phyloP scores from a whole-genome alignment of 2,888 invertebrate species.

The Belgica antarctica region DNA sequence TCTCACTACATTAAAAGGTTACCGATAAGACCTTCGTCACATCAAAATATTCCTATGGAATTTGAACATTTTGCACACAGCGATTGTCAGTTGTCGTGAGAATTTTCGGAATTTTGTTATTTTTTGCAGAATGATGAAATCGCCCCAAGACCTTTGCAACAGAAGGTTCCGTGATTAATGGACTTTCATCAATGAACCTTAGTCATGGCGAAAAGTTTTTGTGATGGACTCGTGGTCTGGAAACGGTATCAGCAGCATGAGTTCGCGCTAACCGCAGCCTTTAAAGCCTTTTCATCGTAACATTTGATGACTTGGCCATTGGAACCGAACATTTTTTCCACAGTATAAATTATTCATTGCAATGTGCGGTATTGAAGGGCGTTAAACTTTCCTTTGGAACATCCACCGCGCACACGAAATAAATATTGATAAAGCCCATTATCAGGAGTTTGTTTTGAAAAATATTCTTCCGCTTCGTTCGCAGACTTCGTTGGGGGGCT shows the following conservation, averaged over 20 bases:
- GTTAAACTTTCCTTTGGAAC: not conserved
- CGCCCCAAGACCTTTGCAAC: not conserved
- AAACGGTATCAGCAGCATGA: too few relatives aligned
- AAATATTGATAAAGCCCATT: not conserved
- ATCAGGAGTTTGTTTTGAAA: not conserved
- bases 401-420: not conserved
- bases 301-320: too few relatives aligned
- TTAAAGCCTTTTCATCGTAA: too few relatives aligned
- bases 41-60: too few relatives aligned
- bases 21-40: not conserved
- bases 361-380: not conserved
- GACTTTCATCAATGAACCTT: too few relatives aligned
- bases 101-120: too few relatives aligned
- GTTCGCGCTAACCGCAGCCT: too few relatives aligned
- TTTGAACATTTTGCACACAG: not conserved
- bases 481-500: not conserved
- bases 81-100: conserved; percentile 1
- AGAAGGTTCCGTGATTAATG: not conserved
- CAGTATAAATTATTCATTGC: not conserved
- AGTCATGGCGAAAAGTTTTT: too few relatives aligned
- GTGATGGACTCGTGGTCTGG: too few relatives aligned
- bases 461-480: not conserved
- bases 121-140: not conserved
- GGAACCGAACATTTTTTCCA: not conserved
- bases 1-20: not conserved